Base-by-base conservation (phyloP, 2,888 invertebrate species). In the Acanthosepion pharaonis region DNA sequence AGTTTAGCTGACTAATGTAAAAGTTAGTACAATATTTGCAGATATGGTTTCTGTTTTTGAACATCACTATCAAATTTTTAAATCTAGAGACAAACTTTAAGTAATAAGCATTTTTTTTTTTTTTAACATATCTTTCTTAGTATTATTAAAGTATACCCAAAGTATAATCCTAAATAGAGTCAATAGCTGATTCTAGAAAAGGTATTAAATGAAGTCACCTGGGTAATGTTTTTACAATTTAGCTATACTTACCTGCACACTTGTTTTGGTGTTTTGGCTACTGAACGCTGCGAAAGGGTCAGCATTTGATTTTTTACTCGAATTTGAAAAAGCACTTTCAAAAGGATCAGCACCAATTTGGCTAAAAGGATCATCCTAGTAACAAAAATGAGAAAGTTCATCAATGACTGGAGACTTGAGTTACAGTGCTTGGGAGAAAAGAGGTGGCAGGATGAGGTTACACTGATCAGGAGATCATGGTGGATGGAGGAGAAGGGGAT, bases 281-380 rank as follows among this genome's bases (percentile, higher is more conserved):
- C 51, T 28, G 93, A 93, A 93, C 49, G 93, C 48, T 51, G 93
- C 93, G n/a, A 93, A 93, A n/a, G 93, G n/a, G 49, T 93, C 93
- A 93, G 92, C 92, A 49, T 28, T 51, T 48, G 51, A n/a, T 93
- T 93, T 93, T 93, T 93, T 51, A 93, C 49, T 93, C 42, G 93
- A 18, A 49, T 93, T 93, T 93, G 93, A 93, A 49, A 93, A 93
- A 48, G 93, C 53, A 33, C 93, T 93, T 93, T 93, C 51, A 93
- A 93, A 93, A n/a, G 93, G 93, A 51, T 93, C 93, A 49, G 51
- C 53, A 49, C 48, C 93, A 51, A n/a, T 28, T 53, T 93, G 51
- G 93, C 53, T 28, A 93, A 53, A 51, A 48, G 48, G 92, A 92
- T 92, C 49, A 49, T 92, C 48, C 48, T 92, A 92, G 51, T 23